Evolutionary conservation across 2,888 invertebrate genomes (phyloP), one percentile per base, ranked within the genome.

Genomic region (Cylindroiulus punctatus): DNA sequence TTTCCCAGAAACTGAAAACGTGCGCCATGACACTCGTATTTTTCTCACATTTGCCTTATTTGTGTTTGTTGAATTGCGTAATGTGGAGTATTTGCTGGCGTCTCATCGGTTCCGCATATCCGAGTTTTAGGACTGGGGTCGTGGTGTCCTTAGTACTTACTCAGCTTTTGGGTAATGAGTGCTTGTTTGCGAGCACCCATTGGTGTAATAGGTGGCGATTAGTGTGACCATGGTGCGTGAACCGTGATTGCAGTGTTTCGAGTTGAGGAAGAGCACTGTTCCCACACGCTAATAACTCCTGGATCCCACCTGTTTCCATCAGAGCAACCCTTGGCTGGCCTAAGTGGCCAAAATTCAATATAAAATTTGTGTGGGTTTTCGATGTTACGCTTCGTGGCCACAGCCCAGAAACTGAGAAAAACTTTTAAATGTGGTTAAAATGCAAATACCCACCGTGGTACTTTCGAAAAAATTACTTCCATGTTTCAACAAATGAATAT

Each of bases 201-300:
- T 76, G 76, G 76, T 76, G 76, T 76, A 76, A 76, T 76, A 76
- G 76, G 26, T 76, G 76, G 76, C 76, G 30, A 76, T 76, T 76
- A 76, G 8, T 14, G 76, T 76, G 76, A 22, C 22, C 76, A 76
- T 14, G 8, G 30, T 76, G 76, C 76, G 22, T 76, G 76, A 76
- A 76, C 2, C 26, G 76, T 76, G 30, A 76, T 76, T 76, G 76
- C 17, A 30, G 76, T 26, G 76, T 26, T 76, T 76, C 22, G 76
- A 2, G 76, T 76, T 76, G 26, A 30, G 26, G 76, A 76, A 65
- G 65, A 12, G 65, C 7, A 30, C 30, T 30, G 76, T 76, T 76
- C 76, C 76, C 76, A 76, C 76, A 76, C 76, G 65, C 26, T 76
- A 76, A 76, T 76, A 76, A 76, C 76, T 76, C 26, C 76, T 30